A percentile compares a stretch with the other conserved stretches of the same genome.
Evolutionary conservation across 2,113 vertebrate species (phyloP).

Genomic region (Gavialis gangeticus): DNA sequence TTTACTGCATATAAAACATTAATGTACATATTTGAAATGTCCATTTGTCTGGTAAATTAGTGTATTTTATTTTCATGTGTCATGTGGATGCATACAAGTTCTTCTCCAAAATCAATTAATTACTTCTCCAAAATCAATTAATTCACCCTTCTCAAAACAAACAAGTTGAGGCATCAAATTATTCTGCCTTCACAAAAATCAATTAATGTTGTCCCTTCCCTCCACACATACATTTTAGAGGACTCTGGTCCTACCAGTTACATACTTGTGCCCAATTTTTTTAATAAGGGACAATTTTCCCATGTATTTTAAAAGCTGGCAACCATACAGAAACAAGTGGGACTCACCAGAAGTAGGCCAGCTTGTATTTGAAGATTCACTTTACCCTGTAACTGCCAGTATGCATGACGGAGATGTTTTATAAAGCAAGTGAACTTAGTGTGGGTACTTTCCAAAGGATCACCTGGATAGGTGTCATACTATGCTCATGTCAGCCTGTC

Average conservation of each 20-base stretch:
- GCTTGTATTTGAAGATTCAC: background rate
- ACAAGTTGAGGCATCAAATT: background rate
- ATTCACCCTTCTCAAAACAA: background rate
- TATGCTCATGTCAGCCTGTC: background rate
- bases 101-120: slow-evolving; percentile 8
- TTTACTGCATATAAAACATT: slow-evolving; percentile 3
- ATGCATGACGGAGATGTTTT: accelerated
- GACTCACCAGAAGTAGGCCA: background rate
- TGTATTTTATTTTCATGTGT: slow-evolving; percentile 14
- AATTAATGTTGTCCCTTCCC: background rate
- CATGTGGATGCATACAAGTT: slow-evolving; percentile 23
- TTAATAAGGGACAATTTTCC: background rate
- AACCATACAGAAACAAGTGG: background rate
- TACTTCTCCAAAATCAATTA: background rate
- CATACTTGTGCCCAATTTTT: background rate
- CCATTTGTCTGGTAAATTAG: background rate
- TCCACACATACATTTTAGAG: background rate
- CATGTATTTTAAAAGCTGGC: background rate
- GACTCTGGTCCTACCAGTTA: background rate
- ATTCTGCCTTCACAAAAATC: slow-evolving; percentile 4
- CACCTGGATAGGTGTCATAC: background rate
- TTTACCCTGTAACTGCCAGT: no score
- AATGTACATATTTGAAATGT: slow-evolving; percentile 36
- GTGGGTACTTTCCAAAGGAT: background rate
- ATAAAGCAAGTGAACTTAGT: accelerated